Base-by-base conservation (phyloP, 2,888 invertebrate species). In the Heliconius aoede region DNA sequence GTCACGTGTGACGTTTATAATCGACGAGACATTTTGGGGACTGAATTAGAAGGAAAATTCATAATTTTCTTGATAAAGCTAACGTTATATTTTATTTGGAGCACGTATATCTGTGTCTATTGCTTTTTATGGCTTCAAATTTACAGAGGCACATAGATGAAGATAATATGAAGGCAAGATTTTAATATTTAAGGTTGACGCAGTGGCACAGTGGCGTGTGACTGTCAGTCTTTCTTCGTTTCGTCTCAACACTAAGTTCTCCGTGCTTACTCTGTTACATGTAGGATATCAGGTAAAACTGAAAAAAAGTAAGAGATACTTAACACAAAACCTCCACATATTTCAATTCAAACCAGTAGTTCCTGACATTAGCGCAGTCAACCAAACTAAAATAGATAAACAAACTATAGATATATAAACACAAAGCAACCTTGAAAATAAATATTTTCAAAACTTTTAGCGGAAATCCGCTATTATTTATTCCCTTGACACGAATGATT, bases 401-500 rank as follows among this genome's bases (percentile, higher is more conserved):
- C n/a, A n/a, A n/a, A n/a, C n/a, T 58, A 58, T 58, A 11, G 3
- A 58, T 13, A 58, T 24, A 64, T 32, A 24, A 5, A 46, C 5
- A 46, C 5, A 46, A 18, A 18, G 21, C 21, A 51, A 68, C 28
- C n/a, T 68, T 68, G 28, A 30, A 51, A 51, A 51, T 68, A n/a
- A n/a, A n/a, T n/a, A n/a, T n/a, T n/a, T n/a, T n/a, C n/a, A n/a
- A n/a, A n/a, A n/a, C n/a, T n/a, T n/a, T n/a, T n/a, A n/a, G n/a
- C n/a, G n/a, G n/a, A n/a, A n/a, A n/a, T n/a, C n/a, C n/a, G n/a
- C n/a, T n/a, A n/a, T n/a, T n/a, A n/a, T n/a, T n/a, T n/a, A n/a
- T 68, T 68, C 62, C 68, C 78, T 73, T 61, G 86, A 80, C 79
- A 82, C 80, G 83, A 84, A 83, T 87, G 84, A 86, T 87, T 86